Conservation (phyloP, 2,888 invertebrate genomes). For the Drosophila nigricruria region DNA sequence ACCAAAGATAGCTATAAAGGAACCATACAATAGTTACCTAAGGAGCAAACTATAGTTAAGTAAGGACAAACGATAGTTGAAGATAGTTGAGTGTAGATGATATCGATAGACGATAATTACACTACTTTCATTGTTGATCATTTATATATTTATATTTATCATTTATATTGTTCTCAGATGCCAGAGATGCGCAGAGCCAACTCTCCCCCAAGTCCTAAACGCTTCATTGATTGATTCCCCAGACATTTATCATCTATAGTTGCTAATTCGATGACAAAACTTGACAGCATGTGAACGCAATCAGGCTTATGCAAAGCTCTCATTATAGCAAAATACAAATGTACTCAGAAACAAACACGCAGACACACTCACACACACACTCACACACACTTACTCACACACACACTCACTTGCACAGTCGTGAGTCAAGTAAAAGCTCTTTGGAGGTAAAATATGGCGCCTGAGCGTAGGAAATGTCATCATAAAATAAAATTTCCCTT, state of each 20-base stretch:
- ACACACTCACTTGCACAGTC: background rate
- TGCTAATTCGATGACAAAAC: slow-evolving; percentile 47
- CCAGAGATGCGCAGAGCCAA: background rate
- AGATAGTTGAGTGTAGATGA: too few species aligned
- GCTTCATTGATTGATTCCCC: slow-evolving; percentile 40
- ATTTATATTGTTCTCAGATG: background rate
- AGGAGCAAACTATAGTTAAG: too few species aligned
- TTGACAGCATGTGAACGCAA: slow-evolving; percentile 35
- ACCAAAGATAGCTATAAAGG: too few species aligned
- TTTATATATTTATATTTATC: too few species aligned
- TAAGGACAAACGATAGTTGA: too few species aligned
- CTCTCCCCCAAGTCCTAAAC: too few species aligned
- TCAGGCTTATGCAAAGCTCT: slow-evolving; percentile 45
- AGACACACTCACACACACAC: slow-evolving; percentile 1
- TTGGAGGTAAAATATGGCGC: slow-evolving; percentile 55
- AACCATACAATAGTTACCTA: too few species aligned
- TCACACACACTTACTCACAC: background rate
- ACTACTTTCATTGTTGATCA: background rate
- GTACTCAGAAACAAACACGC: slow-evolving; percentile 1
- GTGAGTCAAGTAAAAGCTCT: slow-evolving; percentile 28
- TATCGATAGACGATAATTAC: too few species aligned
- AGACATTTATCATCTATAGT: slow-evolving; percentile 15
- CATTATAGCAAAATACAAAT: slow-evolving; percentile 23
- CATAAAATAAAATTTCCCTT: slow-evolving; percentile 80
- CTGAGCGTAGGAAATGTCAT: slow-evolving; percentile 59